These are phyloP conservation scores for Mythimna albipuncta DNA, from an alignment of 2,888 invertebrate genomes.

Conservation along the genomic window DNA sequence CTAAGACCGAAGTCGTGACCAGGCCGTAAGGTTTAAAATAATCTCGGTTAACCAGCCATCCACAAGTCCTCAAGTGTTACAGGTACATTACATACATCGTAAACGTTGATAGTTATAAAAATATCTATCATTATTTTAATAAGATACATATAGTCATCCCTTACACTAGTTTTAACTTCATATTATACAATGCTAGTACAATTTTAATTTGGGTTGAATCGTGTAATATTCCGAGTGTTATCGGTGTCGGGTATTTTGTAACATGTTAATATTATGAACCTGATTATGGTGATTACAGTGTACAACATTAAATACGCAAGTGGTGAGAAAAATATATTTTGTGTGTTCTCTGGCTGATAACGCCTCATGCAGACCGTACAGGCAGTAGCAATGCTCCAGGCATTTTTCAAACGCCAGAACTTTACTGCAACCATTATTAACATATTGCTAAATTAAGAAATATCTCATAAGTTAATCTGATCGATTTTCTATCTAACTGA, in stretches of 20 bases:
- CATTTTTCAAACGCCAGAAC: constrained; percentile 2
- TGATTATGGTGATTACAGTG: constrained; percentile 31
- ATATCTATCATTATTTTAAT: constrained; percentile 64
- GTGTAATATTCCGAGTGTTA: constrained; percentile 4
- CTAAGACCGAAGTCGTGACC: no score
- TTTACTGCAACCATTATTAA: neutral
- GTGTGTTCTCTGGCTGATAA: neutral
- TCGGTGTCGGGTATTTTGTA: neutral
- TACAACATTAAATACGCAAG: constrained; percentile 27
- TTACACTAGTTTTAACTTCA: constrained; percentile 58
- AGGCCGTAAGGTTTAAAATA: neutral
- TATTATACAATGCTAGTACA: constrained; percentile 57
- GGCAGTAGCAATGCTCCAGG: constrained; percentile 8
- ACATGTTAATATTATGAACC: constrained; percentile 28
- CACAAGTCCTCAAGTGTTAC: constrained; percentile 64
- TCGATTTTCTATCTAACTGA: constrained; percentile 49
- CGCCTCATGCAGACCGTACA: neutral
- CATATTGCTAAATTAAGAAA: constrained; percentile 15
- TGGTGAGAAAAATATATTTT: constrained; percentile 2
- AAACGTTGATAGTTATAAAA: constrained; percentile 65
- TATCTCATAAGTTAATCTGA: constrained; percentile 35
- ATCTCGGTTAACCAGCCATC: constrained; percentile 50
- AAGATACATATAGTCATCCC: constrained; percentile 57
- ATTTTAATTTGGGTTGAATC: constrained; percentile 34
- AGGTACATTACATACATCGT: constrained; percentile 65